These are phyloP conservation scores for Mythimna vitellina DNA, from an alignment of 2,888 invertebrate genomes.

Conservation along the genomic window DNA sequence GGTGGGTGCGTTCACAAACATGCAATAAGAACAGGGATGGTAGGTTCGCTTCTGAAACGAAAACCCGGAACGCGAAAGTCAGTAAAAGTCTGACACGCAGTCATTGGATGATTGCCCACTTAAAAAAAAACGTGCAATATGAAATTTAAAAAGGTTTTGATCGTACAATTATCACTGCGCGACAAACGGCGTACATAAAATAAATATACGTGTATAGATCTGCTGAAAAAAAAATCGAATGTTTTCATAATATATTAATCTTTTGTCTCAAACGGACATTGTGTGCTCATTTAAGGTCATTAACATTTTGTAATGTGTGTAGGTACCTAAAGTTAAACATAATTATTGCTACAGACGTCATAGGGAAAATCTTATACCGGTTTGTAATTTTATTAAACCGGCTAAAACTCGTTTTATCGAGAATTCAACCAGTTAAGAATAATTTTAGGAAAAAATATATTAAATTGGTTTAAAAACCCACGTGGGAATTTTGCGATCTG, in stretches of 20 bases:
- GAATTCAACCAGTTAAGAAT: not conserved
- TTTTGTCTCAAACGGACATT: not conserved
- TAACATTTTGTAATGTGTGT: not conserved
- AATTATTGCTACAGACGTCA: conserved; percentile 17
- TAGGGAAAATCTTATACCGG: conserved; percentile 4
- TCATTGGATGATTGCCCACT: too few relatives aligned
- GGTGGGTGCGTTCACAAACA: too few relatives aligned
- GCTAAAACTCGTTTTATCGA: not conserved
- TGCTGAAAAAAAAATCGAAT: conserved; percentile 17
- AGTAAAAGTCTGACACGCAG: too few relatives aligned
- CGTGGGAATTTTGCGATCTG: not conserved
- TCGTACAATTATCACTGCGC: not conserved
- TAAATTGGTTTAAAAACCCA: not conserved
- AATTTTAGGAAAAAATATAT: not conserved
- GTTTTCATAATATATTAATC: conserved; percentile 23
- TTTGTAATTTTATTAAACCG: conserved; percentile 3
- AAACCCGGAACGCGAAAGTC: too few relatives aligned
- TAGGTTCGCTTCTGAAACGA: too few relatives aligned
- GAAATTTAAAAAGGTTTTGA: too few relatives aligned
- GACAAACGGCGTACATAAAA: too few relatives aligned
- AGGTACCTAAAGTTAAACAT: not conserved
- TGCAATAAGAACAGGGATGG: too few relatives aligned
- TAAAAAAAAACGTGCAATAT: too few relatives aligned
- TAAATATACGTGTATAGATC: too few relatives aligned
- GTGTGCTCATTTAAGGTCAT: conserved; percentile 29